Conservation (phyloP, 1,140 invertebrate genomes). For the Ostrea edulis region DNA sequence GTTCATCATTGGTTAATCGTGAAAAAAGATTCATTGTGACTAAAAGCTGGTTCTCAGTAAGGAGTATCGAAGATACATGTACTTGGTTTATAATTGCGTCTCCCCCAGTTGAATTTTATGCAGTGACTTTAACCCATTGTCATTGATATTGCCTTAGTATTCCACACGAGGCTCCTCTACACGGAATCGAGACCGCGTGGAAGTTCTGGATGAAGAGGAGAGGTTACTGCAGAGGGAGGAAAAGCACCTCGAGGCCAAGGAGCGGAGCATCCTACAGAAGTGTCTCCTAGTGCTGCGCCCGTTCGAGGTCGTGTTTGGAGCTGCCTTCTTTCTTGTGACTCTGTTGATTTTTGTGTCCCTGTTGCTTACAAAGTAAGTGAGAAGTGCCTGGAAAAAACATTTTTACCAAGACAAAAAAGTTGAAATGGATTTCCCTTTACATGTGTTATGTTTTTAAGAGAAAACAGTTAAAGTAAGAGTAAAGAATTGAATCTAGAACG, state of each 20-base stretch:
- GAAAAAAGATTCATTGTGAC: too few relatives aligned
- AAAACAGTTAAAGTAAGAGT: neutral
- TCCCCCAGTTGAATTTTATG: too few relatives aligned
- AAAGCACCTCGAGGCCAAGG: conserved; percentile 68
- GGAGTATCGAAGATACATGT: too few relatives aligned
- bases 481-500: neutral
- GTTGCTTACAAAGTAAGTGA: conserved; percentile 79
- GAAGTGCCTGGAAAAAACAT: neutral
- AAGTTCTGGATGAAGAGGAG: conserved; percentile 76
- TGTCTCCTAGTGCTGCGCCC: conserved; percentile 76
- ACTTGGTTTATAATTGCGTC: too few relatives aligned
- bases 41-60: too few relatives aligned
- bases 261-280: conserved; percentile 72
- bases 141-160: conserved; percentile 41
- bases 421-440: too few relatives aligned
- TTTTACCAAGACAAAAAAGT: neutral
- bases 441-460: neutral
- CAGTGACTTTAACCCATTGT: neutral
- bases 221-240: conserved; percentile 71
- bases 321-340: conserved; percentile 74
- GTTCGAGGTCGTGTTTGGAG: conserved; percentile 78
- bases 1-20: too few relatives aligned
- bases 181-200: conserved; percentile 66
- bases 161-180: conserved; percentile 23
- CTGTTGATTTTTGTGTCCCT: conserved; percentile 80